Evolutionary conservation across 2,797 vertebrate genomes (phyloP).

Genomic region (Carduelis carduelis): DNA sequence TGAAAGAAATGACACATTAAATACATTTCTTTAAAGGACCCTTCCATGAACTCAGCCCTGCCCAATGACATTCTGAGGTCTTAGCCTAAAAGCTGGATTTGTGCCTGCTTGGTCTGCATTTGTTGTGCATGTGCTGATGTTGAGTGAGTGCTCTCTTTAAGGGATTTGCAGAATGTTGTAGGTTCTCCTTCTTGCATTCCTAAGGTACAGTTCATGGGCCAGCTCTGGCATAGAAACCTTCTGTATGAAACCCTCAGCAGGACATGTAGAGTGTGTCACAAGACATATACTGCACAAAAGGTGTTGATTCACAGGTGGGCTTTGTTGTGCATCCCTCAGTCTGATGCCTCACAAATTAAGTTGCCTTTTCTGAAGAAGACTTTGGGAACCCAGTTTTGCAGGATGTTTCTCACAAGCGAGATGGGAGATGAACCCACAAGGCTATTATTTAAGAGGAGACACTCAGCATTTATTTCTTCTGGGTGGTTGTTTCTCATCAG

Average conservation of each 20-base stretch:
- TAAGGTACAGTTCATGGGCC: neutral
- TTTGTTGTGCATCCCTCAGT: neutral
- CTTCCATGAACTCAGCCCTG: neutral
- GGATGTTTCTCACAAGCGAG: neutral
- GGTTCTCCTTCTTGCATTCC: neutral
- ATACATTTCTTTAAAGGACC: neutral
- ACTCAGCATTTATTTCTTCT: neutral
- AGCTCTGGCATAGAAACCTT: neutral
- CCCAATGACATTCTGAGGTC: neutral
- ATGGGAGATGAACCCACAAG: neutral
- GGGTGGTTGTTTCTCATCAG: neutral
- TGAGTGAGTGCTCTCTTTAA: neutral
- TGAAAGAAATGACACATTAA: neutral
- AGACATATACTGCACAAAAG: neutral
- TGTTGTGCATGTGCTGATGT: neutral
- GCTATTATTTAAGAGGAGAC: neutral
- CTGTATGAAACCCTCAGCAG: neutral
- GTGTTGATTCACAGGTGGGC: neutral
- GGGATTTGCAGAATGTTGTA: neutral
- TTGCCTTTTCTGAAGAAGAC: neutral
- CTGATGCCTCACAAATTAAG: neutral
- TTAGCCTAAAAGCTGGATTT: neutral
- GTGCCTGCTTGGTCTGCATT: neutral
- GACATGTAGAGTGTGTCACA: fast-evolving
- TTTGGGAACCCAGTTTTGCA: neutral